Percentiles rank a stretch among this genome's conserved stretches.
phyloP scores from a whole-genome alignment of 2,797 vertebrate genomes.

The Spheniscus humboldti region DNA sequence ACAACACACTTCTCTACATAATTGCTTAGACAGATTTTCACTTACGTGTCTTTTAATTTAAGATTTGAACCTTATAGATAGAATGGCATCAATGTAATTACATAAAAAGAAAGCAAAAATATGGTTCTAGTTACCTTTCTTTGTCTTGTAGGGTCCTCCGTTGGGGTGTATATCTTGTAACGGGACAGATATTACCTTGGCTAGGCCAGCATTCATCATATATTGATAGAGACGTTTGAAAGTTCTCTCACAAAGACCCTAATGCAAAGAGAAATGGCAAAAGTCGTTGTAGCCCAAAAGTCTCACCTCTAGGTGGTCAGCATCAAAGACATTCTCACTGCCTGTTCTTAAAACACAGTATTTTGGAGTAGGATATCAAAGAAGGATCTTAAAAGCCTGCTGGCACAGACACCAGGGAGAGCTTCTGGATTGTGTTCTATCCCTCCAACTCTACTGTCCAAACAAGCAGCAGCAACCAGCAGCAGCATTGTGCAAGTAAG shows the following conservation, averaged over 20 bases:
- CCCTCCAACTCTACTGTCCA: not conserved
- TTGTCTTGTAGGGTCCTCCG: conserved; percentile 82
- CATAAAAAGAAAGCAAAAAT: not conserved
- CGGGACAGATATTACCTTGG: conserved; percentile 77
- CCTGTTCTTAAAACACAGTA: not conserved
- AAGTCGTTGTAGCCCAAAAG: not conserved
- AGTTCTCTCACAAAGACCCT: conserved; percentile 81
- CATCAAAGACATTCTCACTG: not conserved
- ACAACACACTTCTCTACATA: not conserved
- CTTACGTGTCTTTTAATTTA: not conserved
- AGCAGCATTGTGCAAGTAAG: not conserved
- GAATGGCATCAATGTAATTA: not conserved
- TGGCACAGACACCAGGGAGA: not conserved
- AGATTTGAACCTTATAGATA: not conserved
- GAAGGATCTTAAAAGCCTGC: not conserved
- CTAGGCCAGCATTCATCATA: conserved; percentile 85
- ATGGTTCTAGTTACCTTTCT: conserved; percentile 78
- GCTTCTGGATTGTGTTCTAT: not conserved
- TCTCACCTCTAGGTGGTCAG: not conserved
- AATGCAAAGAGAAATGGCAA: not conserved
- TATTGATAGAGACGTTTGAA: conserved; percentile 87
- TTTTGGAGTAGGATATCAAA: not conserved
- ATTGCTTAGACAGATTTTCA: not conserved
- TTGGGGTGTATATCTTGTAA: conserved; percentile 84
- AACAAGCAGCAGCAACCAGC: not conserved